Evolutionary conservation across 2,797 vertebrate species (phyloP).

Genomic region (Gymnodraco acuticeps): DNA sequence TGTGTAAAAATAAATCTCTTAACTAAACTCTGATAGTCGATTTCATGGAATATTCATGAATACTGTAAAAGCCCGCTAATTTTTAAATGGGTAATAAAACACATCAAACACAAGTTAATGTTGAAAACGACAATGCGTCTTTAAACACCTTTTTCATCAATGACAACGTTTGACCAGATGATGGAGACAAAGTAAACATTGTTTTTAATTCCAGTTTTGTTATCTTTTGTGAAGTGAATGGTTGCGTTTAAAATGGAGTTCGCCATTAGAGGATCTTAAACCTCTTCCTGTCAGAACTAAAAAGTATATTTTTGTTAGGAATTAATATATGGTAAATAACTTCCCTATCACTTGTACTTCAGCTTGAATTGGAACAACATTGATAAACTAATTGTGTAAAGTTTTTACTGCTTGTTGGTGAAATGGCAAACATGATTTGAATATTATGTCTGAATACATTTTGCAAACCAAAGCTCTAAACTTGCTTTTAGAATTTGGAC

Average conservation of each 20-base stretch:
- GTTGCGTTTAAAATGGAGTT: not conserved
- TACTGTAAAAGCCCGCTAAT: not conserved
- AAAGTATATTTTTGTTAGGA: not conserved
- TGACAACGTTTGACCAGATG: conserved; percentile 35
- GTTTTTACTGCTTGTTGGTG: not conserved
- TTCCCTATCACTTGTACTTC: not conserved
- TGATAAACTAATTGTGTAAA: not conserved
- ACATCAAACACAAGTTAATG: not conserved
- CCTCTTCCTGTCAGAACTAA: not conserved
- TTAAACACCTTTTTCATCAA: not conserved
- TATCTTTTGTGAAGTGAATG: not conserved
- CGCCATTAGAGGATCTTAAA: not conserved
- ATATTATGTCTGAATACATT: not conserved
- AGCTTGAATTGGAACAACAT: not conserved
- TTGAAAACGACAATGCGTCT: not conserved
- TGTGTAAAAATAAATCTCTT: no score
- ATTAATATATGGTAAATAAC: no score
- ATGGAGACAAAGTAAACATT: conserved; percentile 56
- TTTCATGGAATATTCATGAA: no score
- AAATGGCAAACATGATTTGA: not conserved
- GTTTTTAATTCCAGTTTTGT: not conserved
- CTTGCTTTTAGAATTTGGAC: not conserved
- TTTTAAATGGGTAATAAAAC: not conserved
- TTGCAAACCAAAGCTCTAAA: no score
- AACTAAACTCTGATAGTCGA: no score